Percentiles rank a stretch among this genome's conserved stretches.
phyloP scores from a whole-genome alignment of 2,888 invertebrate species.

The Meandrusa payeni region DNA sequence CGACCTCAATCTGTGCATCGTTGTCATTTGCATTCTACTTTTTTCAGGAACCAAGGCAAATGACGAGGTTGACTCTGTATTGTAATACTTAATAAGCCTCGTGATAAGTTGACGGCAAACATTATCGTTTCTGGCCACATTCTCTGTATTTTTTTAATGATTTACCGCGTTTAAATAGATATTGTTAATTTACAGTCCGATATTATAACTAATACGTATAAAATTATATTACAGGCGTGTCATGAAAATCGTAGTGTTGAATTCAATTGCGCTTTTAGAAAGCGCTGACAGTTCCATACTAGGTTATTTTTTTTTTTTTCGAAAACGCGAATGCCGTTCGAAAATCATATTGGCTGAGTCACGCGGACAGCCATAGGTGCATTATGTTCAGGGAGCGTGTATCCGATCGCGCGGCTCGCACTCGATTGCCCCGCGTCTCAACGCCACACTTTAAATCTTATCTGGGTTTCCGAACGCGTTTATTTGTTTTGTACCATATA shows the following conservation, averaged over 20 bases:
- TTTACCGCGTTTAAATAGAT: too few relatives aligned
- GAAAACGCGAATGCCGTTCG: background rate
- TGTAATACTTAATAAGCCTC: too few relatives aligned
- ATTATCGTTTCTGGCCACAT: too few relatives aligned
- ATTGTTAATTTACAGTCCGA: too few relatives aligned
- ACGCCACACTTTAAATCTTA: constrained; percentile 19
- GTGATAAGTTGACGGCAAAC: too few relatives aligned
- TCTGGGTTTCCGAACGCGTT: constrained; percentile 19
- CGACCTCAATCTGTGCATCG: too few relatives aligned
- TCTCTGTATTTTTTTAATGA: too few relatives aligned
- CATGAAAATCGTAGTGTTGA: background rate
- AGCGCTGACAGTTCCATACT: constrained; percentile 5
- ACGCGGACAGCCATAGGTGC: constrained; percentile 12
- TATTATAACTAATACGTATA: too few relatives aligned
- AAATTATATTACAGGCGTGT: background rate
- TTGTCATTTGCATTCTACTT: too few relatives aligned
- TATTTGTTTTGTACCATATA: constrained; percentile 23
- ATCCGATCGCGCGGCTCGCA: constrained; percentile 7
- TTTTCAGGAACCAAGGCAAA: too few relatives aligned
- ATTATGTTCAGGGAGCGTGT: constrained; percentile 17
- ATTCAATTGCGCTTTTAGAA: constrained; percentile 8
- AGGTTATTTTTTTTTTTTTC: constrained; percentile 6
- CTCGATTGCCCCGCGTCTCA: constrained; percentile 6
- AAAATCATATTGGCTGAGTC: constrained; percentile 18
- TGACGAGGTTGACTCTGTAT: too few relatives aligned